Evolutionary conservation across 2,888 invertebrate species (phyloP).

Genomic region (Caenorhabditis parvicauda): DNA sequence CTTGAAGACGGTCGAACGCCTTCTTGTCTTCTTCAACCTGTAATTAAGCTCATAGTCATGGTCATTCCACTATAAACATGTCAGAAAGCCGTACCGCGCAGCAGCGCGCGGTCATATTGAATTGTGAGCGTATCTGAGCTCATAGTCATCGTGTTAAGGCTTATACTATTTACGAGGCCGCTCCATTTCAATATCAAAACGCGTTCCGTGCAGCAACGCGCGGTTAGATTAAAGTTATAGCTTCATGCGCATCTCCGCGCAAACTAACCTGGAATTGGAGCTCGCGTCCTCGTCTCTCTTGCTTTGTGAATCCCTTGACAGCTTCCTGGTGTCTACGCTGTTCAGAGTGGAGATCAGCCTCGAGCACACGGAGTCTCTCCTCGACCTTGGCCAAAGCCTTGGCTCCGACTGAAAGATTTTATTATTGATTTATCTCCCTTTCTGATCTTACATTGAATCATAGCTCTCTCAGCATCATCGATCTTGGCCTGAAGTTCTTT

Average conservation of each 20-base stretch:
- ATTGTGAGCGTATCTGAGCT: background rate
- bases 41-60: background rate
- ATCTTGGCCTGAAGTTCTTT: slow-evolving; percentile 95
- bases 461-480: slow-evolving; percentile 81
- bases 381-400: slow-evolving; percentile 97
- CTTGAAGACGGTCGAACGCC: slow-evolving; percentile 65
- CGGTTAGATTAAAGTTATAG: too few relatives aligned
- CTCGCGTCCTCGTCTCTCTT: slow-evolving; percentile 67
- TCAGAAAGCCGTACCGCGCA: background rate
- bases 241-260: background rate
- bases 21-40: slow-evolving; percentile 67
- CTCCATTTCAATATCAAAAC: too few relatives aligned
- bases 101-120: too few relatives aligned
- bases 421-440: background rate
- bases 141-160: background rate
- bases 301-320: slow-evolving; percentile 66
- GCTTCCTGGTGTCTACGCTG: slow-evolving; percentile 83
- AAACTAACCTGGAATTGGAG: slow-evolving; percentile 62
- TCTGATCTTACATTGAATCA: slow-evolving; percentile 78
- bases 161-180: too few relatives aligned
- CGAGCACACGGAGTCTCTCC: slow-evolving; percentile 80
- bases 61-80: slow-evolving; percentile 57
- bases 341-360: slow-evolving; percentile 90
- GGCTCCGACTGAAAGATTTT: slow-evolving; percentile 77
- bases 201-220: too few relatives aligned